phyloP scores from a whole-genome alignment of 2,113 vertebrate genomes.

The Marmota flaviventris region DNA sequence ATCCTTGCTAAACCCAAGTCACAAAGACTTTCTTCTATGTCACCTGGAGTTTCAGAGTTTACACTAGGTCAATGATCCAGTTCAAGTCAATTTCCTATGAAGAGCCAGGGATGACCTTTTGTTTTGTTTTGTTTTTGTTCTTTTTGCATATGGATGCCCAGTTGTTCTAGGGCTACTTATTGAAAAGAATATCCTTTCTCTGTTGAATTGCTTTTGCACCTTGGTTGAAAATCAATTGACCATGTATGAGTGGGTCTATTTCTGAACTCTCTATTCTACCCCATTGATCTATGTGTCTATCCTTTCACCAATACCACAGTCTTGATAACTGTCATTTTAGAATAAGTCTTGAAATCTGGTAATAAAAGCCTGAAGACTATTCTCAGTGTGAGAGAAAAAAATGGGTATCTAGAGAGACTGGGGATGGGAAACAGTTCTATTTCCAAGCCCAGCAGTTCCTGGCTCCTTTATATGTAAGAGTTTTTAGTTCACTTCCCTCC shows the following conservation, averaged over 20 bases:
- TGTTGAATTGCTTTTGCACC: slow-evolving; percentile 56
- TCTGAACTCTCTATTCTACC: slow-evolving; percentile 36
- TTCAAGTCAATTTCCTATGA: slow-evolving; percentile 24
- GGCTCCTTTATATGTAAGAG: not conserved
- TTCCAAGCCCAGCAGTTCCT: not conserved
- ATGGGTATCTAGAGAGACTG: not conserved
- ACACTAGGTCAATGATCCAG: not conserved
- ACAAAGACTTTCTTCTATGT: not conserved
- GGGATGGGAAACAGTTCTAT: not conserved
- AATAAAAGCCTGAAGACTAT: slow-evolving; percentile 32
- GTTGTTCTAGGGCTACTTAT: not conserved
- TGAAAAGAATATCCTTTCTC: slow-evolving; percentile 44
- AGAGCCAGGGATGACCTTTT: not conserved
- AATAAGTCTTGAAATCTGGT: slow-evolving; percentile 65
- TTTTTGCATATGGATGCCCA: not conserved
- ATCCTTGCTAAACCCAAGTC: not conserved
- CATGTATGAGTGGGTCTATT: slow-evolving; percentile 45
- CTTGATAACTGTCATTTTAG: slow-evolving; percentile 61
- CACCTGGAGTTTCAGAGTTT: slow-evolving; percentile 31
- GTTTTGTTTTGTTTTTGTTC: too few species aligned
- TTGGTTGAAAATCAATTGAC: slow-evolving; percentile 70
- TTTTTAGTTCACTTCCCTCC: not conserved
- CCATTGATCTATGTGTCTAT: slow-evolving; percentile 51
- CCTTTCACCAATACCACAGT: slow-evolving; percentile 32
- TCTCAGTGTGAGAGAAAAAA: not conserved